These are phyloP conservation scores for Pleuronectes platessa DNA, from an alignment of 2,113 vertebrate genomes.

Conservation along the genomic window DNA sequence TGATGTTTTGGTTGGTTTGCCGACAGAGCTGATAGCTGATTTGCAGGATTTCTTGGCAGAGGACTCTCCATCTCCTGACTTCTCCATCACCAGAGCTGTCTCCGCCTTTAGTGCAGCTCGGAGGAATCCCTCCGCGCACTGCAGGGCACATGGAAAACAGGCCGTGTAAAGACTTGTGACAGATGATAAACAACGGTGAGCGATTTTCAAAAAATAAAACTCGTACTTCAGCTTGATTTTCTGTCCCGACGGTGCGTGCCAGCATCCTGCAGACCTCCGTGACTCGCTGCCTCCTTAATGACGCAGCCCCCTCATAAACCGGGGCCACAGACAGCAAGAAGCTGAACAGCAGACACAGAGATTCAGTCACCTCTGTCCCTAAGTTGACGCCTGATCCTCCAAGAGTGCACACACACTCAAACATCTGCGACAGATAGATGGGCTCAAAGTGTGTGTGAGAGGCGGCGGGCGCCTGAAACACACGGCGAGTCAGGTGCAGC, in stretches of 20 bases:
- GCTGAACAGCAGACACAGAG: conserved; percentile 87
- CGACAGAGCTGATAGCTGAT: conserved; percentile 13
- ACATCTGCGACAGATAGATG: conserved; percentile 88
- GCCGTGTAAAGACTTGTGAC: background rate
- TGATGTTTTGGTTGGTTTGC: conserved; percentile 23
- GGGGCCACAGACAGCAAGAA: conserved; percentile 86
- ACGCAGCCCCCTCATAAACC: conserved; percentile 85
- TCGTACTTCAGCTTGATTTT: conserved; percentile 83
- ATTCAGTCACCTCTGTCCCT: conserved; percentile 83
- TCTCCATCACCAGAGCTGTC: conserved; percentile 32
- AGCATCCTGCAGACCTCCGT: conserved; percentile 84
- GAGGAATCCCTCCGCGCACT: conserved; percentile 90
- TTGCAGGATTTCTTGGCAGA: conserved; percentile 65
- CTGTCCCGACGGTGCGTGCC: conserved; percentile 84
- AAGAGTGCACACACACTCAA: conserved; percentile 86
- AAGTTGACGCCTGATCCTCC: conserved; percentile 74
- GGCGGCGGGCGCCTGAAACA: conserved; percentile 82
- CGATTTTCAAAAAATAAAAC: background rate
- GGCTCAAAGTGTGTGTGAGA: conserved; percentile 85
- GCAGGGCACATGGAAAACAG: conserved; percentile 38
- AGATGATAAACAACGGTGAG: background rate
- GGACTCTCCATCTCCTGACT: conserved; percentile 54
- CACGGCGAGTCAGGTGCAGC: conserved; percentile 81
- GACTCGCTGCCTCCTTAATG: conserved; percentile 83
- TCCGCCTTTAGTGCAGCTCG: conserved; percentile 86